Base-by-base conservation (phyloP, 2,113 vertebrate species). In the Haemorhous mexicanus region DNA sequence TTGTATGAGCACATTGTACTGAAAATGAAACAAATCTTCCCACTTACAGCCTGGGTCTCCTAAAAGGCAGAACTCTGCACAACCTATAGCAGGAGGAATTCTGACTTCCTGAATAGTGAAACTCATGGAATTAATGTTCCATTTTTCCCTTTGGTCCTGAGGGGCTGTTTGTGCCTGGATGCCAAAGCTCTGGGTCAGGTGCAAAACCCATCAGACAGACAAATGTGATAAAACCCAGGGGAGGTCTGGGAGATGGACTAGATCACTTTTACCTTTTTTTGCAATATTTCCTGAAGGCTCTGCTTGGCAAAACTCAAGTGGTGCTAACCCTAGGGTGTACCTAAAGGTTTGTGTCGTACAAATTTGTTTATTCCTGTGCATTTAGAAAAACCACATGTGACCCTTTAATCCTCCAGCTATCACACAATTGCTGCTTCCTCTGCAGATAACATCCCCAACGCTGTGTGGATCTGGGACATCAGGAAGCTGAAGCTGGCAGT, bases 391-490 rank as follows among this genome's bases (percentile, higher is more conserved):
- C 26, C 39, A 18, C 23, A 1, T 0, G 1, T 2, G 15, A 56
- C 23, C 55, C 63, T 43, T 47, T 74, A 10, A 39, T 59, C 70
- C 63, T 43, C 32, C 7, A 3, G 63, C 14, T 28, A 1, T 58
- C 55, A 21, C 3, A 3, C 2, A 0, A 23, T 10, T 17, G 4
- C 26, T 21, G 12, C 27, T 73, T 64, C 43, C 24, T n/a, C 56
- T 49, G 6, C 90, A 99, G 99, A 99, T 97, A 99, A 98, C 84
- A 97, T 99, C 95, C 98, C 99, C 33, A 98, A 96, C 1, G 97
- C 97, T 1, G 91, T 99, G 32, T 99, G 99, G 99, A 97, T 99
- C 93, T 99, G 99, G 99, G 98, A 99, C 93, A 90, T 99, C 43
- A 98, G 98, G 73, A 99, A 96, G 96, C 97, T 99, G 98, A 97